A percentile compares a stretch with the other conserved stretches of the same genome.
Evolutionary conservation across 2,113 vertebrate species (phyloP).

Genomic region (Corythornis madagascariensis): DNA sequence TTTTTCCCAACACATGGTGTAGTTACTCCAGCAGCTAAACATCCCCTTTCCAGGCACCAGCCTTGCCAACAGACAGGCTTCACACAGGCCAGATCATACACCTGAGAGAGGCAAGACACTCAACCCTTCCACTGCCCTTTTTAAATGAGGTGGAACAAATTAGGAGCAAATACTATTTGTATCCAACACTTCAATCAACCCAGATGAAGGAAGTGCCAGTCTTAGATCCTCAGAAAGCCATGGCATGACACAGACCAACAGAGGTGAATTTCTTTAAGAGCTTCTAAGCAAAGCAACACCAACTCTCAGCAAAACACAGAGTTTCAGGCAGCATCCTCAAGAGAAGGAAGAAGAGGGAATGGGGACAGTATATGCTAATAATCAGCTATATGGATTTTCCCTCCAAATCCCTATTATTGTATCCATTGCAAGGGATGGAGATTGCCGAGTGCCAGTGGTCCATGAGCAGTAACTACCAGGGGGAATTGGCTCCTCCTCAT

Average conservation of each 20-base stretch:
- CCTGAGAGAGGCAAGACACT: neutral
- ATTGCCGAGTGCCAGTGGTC: fast-evolving
- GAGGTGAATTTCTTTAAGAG: neutral
- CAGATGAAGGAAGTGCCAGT: neutral
- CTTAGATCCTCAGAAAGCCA: neutral
- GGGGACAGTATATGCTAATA: neutral
- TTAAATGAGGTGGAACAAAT: neutral
- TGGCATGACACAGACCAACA: neutral
- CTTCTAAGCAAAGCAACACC: neutral
- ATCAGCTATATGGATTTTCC: neutral
- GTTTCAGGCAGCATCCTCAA: neutral
- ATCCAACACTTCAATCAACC: neutral
- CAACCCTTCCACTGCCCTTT: neutral
- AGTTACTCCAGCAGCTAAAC: neutral
- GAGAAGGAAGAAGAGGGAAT: neutral
- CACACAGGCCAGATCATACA: neutral
- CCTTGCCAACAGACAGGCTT: neutral
- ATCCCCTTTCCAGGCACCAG: neutral
- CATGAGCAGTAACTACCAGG: fast-evolving
- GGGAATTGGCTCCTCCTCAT: neutral
- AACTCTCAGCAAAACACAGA: neutral
- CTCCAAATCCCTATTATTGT: neutral
- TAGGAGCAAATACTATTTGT: neutral
- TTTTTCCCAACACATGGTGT: neutral
- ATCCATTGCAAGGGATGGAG: neutral